Evolutionary conservation across 2,888 invertebrate genomes (phyloP).

Genomic region (Lomographa bimaculata): DNA sequence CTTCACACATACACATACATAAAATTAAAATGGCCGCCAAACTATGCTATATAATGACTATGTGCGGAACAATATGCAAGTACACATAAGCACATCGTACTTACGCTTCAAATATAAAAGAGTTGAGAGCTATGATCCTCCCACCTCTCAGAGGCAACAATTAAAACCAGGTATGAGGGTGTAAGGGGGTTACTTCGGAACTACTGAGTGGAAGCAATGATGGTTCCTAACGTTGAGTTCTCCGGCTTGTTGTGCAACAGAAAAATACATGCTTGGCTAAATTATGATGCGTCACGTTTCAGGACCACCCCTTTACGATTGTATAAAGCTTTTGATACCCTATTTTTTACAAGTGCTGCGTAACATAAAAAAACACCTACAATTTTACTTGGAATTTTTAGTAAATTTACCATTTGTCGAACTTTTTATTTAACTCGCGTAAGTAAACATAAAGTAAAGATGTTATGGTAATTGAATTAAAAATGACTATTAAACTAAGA

Average conservation of each 20-base stretch:
- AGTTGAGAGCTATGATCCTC: constrained; percentile 70
- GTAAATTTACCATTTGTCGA: too few species aligned
- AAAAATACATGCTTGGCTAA: constrained; percentile 64
- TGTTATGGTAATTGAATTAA: too few species aligned
- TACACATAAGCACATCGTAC: constrained; percentile 28
- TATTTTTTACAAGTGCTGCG: not conserved
- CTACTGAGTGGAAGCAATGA: constrained; percentile 75
- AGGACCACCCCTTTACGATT: constrained; percentile 16
- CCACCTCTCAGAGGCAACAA: constrained; percentile 77
- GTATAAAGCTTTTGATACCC: constrained; percentile 6
- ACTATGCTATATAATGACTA: constrained; percentile 37
- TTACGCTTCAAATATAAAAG: constrained; percentile 64
- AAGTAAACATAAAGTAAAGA: too few species aligned
- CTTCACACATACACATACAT: too few species aligned
- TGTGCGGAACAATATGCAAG: constrained; percentile 40
- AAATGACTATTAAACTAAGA: too few species aligned
- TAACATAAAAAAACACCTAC: constrained; percentile 1
- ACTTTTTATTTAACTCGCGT: too few species aligned
- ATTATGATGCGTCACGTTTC: constrained; percentile 65
- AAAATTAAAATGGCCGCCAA: constrained; percentile 44
- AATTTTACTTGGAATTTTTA: too few species aligned
- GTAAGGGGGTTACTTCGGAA: constrained; percentile 51
- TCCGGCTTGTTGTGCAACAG: constrained; percentile 50
- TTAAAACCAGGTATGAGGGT: constrained; percentile 71
- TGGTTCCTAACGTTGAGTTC: constrained; percentile 43